Conservation (phyloP, 2,113 vertebrate genomes). For the Bothrops jararaca region DNA sequence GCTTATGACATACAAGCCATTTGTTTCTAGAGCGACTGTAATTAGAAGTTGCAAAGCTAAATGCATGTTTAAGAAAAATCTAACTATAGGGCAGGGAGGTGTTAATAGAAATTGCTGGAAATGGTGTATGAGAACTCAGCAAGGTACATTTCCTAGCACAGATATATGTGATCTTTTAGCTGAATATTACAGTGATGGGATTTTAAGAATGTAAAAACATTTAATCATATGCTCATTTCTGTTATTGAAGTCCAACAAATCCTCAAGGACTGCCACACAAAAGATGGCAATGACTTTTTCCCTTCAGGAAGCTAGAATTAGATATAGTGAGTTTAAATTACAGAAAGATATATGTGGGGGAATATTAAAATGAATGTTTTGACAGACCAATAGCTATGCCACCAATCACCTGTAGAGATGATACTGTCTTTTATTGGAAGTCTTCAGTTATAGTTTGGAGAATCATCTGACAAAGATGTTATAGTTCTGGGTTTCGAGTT, state of each 20-base stretch:
- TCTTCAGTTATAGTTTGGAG: not conserved
- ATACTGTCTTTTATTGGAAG: not conserved
- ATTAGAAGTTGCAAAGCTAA: slow-evolving; percentile 25
- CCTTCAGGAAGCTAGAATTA: not conserved
- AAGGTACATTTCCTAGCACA: not conserved
- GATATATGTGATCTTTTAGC: no score
- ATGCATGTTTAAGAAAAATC: not conserved
- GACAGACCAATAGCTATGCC: not conserved
- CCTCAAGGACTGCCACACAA: not conserved
- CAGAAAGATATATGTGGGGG: not conserved
- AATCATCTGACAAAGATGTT: not conserved
- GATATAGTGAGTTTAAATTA: not conserved
- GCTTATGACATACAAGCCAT: slow-evolving; percentile 5
- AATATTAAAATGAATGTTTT: not conserved
- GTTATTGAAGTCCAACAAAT: not conserved
- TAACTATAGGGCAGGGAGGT: not conserved
- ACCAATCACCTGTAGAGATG: not conserved
- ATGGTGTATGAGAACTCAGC: not conserved
- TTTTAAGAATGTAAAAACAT: not conserved
- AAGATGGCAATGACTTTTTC: not conserved
- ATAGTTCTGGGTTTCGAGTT: not conserved
- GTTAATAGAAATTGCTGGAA: not conserved
- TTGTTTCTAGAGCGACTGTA: not conserved
- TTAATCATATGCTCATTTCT: not conserved
- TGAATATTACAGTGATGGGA: not conserved